phyloP scores from a whole-genome alignment of 2,113 vertebrate genomes.

The Cyprinodon brontotheroides region DNA sequence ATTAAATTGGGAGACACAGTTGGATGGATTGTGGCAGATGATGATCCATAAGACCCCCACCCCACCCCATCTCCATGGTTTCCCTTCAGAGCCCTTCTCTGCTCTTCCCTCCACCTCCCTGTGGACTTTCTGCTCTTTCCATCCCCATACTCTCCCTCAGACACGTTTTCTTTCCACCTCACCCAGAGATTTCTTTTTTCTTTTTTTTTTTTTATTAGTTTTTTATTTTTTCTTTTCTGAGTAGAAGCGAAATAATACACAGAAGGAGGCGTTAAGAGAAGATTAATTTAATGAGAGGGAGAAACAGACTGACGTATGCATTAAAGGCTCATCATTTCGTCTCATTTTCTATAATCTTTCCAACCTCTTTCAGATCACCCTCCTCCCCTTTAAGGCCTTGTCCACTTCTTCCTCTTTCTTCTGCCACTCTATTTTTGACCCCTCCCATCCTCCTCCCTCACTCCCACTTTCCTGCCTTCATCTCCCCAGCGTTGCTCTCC shows the following conservation, averaged over 20 bases:
- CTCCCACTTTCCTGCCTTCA: conserved; percentile 55
- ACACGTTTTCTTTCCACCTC: background rate
- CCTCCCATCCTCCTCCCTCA: conserved; percentile 16
- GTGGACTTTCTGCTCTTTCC: conserved; percentile 9
- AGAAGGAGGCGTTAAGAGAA: conserved; percentile 21
- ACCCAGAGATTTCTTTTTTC: background rate
- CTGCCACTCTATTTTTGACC: conserved; percentile 59
- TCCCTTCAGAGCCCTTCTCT: conserved; percentile 5
- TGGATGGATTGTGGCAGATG: conserved; percentile 56
- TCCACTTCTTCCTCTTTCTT: conserved; percentile 50
- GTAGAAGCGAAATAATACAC: conserved; percentile 9
- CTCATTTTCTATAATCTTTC: conserved; percentile 16
- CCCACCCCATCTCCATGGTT: conserved; percentile 1
- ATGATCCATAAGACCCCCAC: conserved; percentile 51
- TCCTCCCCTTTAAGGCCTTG: conserved; percentile 31
- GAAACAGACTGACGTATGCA: conserved; percentile 38
- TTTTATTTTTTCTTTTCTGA: conserved; percentile 24
- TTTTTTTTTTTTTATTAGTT: conserved; percentile 1
- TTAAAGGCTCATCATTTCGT: conserved; percentile 18
- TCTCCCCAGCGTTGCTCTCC: conserved; percentile 49
- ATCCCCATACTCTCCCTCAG: background rate
- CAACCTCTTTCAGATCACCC: conserved; percentile 8
- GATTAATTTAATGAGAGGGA: conserved; percentile 54
- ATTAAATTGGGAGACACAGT: conserved; percentile 75
- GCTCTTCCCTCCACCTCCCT: conserved; percentile 3